Conservation (phyloP, 1,140 invertebrate genomes). For the Anoplolepis gracilipes region DNA sequence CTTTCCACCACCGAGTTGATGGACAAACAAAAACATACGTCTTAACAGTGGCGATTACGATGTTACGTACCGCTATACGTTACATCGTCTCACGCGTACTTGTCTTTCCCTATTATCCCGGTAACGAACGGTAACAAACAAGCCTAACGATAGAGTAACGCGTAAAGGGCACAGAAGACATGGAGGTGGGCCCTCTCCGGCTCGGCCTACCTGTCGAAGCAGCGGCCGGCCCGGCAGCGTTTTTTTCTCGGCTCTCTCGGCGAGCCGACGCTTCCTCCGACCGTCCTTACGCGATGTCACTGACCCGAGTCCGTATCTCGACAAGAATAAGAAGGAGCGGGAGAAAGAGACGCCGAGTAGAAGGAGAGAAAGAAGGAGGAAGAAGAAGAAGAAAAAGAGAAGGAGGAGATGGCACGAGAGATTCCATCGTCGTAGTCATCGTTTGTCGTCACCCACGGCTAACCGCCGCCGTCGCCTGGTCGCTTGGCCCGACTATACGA, state of each 20-base stretch:
- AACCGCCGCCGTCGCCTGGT: constrained; percentile 3
- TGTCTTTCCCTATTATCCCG: constrained; percentile 13
- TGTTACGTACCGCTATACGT: constrained; percentile 17
- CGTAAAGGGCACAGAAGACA: constrained; percentile 49
- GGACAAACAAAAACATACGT: not conserved
- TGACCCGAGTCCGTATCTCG: constrained; percentile 62
- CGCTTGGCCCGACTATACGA: not conserved
- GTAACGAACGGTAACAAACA: constrained; percentile 34
- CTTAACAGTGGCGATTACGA: constrained; percentile 18
- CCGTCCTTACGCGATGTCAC: constrained; percentile 63
- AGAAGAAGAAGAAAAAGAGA: not conserved
- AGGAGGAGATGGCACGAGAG: constrained; percentile 28
- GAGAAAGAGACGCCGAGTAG: constrained; percentile 11
- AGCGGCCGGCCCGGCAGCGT: constrained; percentile 1
- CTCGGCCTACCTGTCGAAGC: constrained; percentile 56
- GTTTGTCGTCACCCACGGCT: constrained; percentile 53
- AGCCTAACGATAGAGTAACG: constrained; percentile 14
- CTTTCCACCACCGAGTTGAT: not conserved
- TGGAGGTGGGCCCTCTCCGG: not conserved
- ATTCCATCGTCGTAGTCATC: constrained; percentile 57
- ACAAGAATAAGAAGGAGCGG: constrained; percentile 61
- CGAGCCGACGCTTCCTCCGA: constrained; percentile 55
- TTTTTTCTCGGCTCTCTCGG: constrained; percentile 30
- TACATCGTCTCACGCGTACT: constrained; percentile 7
- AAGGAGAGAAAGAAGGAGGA: constrained; percentile 8